Percentiles rank a stretch among this genome's conserved stretches.
phyloP scores from a whole-genome alignment of 2,113 vertebrate genomes.

The Sphyrna mokarran region DNA sequence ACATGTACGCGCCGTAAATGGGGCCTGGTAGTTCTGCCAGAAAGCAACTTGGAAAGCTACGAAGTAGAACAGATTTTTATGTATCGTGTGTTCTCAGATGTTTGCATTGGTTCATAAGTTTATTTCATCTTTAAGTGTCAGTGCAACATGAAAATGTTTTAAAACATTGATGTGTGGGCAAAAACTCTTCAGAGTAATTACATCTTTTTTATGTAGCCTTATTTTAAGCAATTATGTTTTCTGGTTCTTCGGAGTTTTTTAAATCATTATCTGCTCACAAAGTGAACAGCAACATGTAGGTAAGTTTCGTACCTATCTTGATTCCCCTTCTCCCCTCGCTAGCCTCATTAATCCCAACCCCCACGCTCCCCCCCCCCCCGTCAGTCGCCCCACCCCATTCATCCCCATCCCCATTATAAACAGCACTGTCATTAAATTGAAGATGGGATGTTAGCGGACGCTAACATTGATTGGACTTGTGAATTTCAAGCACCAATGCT shows the following conservation, averaged over 20 bases:
- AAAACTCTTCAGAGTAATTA: neutral
- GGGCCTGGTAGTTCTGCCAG: neutral
- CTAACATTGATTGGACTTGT: neutral
- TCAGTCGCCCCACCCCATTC: neutral
- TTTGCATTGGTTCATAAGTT: neutral
- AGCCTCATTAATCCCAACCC: neutral
- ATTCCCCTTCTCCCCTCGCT: neutral
- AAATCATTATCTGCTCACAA: neutral
- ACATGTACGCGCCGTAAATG: neutral
- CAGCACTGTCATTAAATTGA: neutral
- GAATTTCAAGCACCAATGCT: neutral
- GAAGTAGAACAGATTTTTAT: neutral
- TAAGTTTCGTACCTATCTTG: neutral
- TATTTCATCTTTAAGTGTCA: neutral
- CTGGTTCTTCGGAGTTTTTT: neutral
- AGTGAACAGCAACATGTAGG: neutral
- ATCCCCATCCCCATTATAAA: neutral
- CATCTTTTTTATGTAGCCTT: neutral
- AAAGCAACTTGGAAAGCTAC: neutral
- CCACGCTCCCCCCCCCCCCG: no score
- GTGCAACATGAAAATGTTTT: neutral
- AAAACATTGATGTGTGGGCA: neutral
- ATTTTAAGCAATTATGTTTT: neutral
- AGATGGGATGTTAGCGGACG: neutral
- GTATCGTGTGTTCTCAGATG: neutral